Conservation (phyloP, 2,113 vertebrate genomes). For the Rana temporaria region DNA sequence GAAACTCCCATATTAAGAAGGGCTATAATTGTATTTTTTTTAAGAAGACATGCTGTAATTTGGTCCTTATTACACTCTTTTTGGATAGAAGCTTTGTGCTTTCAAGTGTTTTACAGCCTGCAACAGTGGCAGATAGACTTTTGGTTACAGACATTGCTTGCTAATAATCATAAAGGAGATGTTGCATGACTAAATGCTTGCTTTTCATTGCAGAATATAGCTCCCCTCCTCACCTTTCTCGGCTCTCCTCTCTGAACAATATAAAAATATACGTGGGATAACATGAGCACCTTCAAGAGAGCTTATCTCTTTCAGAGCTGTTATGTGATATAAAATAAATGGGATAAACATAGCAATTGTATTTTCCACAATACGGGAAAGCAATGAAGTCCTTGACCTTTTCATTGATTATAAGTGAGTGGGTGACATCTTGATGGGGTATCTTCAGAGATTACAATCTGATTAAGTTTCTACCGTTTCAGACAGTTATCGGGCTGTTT, state of each 20-base stretch:
- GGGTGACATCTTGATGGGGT: too few relatives aligned
- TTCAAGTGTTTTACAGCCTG: slow-evolving; percentile 18
- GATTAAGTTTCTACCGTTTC: too few relatives aligned
- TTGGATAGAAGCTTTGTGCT: slow-evolving; percentile 1
- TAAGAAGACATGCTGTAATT: slow-evolving; percentile 18
- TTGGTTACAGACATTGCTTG: not conserved
- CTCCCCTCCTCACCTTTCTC: not conserved
- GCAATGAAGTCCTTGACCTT: too few relatives aligned
- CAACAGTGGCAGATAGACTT: not conserved
- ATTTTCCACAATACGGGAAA: too few relatives aligned
- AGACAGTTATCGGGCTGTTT: too few relatives aligned
- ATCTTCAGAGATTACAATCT: too few relatives aligned
- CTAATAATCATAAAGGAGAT: slow-evolving; percentile 41
- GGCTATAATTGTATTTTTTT: slow-evolving; percentile 19
- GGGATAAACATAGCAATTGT: too few relatives aligned
- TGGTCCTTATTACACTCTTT: not conserved
- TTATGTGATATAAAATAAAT: too few relatives aligned
- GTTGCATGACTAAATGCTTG: slow-evolving; percentile 42
- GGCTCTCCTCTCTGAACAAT: not conserved
- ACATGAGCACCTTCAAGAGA: not conserved
- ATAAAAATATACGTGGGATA: not conserved
- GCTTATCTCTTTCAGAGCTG: not conserved
- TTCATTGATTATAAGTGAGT: too few relatives aligned
- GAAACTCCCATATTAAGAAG: slow-evolving; percentile 21
- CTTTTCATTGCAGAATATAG: slow-evolving; percentile 13